Base-by-base conservation (phyloP, 2,113 vertebrate species). In the Bagarius yarrelli region DNA sequence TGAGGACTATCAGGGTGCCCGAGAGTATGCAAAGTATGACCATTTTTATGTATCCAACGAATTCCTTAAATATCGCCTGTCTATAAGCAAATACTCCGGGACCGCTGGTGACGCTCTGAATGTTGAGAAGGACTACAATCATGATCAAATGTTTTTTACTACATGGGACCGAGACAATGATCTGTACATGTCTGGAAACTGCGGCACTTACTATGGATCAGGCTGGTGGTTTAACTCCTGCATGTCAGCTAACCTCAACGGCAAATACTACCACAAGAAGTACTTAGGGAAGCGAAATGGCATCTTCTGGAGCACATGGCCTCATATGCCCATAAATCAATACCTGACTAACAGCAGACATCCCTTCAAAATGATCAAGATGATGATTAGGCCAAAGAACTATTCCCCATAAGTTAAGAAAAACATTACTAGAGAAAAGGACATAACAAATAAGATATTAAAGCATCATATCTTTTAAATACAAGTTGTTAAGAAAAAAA, bases 141-240 rank as follows among this genome's bases (percentile, higher is more conserved):
- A 99, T 0, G 95, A 99, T 81, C 94, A 98, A 63, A 98, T 94
- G 90, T 98, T 95, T 90, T 99, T 99, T 50, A 95, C 94, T 44
- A 98, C 98, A 9, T 95, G 94, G 0, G 98, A 99, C 84, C 95
- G 84, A 52, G 98, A 99, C 92, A 96, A 99, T 0, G 98, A 99
- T 75, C 92, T 93, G 83, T 99, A 98, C 57, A 90, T 93, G 0
- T 94, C 94, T 0, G 96, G 98, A 56, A 98, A 97, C 91, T 99
- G 98, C 19, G 98, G 95, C 0, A 90, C 90, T 0, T 98, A 96
- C 86, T 99, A 99, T 84, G 95, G 96, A 88, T 97, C 97, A 0
- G 98, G 98, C 61, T 99, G 98, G 97, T 99, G 98, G 98, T 98
- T 99, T 47, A 96, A 98, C 4, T 95, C 97, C 15, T 99, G 98